Conservation (phyloP, 2,113 vertebrate species). For the Podarcis cretensis region DNA sequence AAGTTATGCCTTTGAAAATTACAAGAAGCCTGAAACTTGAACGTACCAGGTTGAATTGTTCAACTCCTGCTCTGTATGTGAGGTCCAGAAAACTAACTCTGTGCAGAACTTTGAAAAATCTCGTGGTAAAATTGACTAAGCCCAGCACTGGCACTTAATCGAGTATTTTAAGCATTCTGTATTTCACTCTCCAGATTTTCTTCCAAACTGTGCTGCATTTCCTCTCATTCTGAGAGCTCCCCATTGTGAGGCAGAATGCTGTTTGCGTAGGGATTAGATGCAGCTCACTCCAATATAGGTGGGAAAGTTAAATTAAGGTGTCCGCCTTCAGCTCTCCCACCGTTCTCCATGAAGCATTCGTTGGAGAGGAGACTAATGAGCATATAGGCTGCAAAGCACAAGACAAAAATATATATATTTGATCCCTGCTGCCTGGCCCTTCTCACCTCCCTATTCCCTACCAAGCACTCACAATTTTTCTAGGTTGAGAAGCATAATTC, state of each 20-base stretch:
- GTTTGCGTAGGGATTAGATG: constrained; percentile 24
- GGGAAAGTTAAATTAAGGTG: constrained; percentile 40
- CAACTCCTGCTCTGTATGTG: constrained; percentile 31
- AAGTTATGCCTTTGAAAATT: background rate
- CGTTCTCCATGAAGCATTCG: background rate
- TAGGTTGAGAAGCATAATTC: background rate
- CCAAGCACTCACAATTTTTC: background rate
- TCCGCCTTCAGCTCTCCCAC: constrained; percentile 7
- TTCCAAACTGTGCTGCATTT: background rate
- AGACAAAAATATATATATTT: background rate
- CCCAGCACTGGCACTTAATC: constrained; percentile 3
- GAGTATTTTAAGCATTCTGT: constrained; percentile 31
- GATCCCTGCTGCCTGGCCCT: constrained; percentile 1
- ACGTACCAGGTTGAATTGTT: background rate
- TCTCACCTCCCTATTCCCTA: constrained; percentile 3
- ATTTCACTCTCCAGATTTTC: constrained; percentile 28
- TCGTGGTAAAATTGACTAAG: constrained; percentile 20
- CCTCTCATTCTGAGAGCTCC: background rate
- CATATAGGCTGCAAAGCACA: background rate
- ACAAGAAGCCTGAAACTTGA: background rate
- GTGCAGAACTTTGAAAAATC: constrained; percentile 31
- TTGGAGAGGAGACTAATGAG: constrained; percentile 11
- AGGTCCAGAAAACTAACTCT: constrained; percentile 36
- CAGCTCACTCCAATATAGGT: constrained; percentile 9
- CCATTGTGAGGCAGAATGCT: constrained; percentile 17